Conservation (phyloP, 2,888 invertebrate genomes). For the Mythimna impura region DNA sequence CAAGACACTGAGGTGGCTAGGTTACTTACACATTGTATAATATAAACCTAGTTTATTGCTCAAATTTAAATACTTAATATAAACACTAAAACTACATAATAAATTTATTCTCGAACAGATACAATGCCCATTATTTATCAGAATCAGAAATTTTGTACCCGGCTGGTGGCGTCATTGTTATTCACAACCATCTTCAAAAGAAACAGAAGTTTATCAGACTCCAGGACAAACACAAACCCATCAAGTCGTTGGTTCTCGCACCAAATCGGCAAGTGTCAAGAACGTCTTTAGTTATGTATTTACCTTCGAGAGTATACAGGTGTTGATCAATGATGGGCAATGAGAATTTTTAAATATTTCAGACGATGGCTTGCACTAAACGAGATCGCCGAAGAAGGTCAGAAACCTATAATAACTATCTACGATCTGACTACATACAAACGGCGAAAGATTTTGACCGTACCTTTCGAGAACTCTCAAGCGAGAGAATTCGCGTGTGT, state of each 20-base stretch:
- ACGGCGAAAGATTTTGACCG: slow-evolving; percentile 92
- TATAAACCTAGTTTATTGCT: neutral
- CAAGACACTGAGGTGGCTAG: neutral
- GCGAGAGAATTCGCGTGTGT: slow-evolving; percentile 93
- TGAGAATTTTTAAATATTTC: slow-evolving; percentile 59
- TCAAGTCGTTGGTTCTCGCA: slow-evolving; percentile 91
- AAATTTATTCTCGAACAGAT: slow-evolving; percentile 73
- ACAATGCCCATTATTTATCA: slow-evolving; percentile 93
- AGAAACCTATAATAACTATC: slow-evolving; percentile 92
- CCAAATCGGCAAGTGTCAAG: slow-evolving; percentile 91
- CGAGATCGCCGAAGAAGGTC: slow-evolving; percentile 91
- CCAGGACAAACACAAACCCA: slow-evolving; percentile 91
- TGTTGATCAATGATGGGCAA: neutral
- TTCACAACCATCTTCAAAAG: slow-evolving; percentile 93
- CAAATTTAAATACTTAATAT: neutral
- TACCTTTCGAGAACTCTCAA: slow-evolving; percentile 91
- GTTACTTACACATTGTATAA: slow-evolving; percentile 36
- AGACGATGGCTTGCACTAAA: slow-evolving; percentile 92
- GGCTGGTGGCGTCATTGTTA: slow-evolving; percentile 93
- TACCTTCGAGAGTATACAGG: neutral
- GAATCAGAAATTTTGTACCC: slow-evolving; percentile 95
- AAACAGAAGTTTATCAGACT: slow-evolving; percentile 94
- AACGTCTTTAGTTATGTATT: slow-evolving; percentile 11
- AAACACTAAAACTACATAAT: neutral
- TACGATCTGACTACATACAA: slow-evolving; percentile 93